Percentiles rank a stretch among this genome's conserved stretches.
Evolutionary conservation across 2,113 vertebrate species (phyloP).

Genomic region (Acrocephalus arundinaceus): DNA sequence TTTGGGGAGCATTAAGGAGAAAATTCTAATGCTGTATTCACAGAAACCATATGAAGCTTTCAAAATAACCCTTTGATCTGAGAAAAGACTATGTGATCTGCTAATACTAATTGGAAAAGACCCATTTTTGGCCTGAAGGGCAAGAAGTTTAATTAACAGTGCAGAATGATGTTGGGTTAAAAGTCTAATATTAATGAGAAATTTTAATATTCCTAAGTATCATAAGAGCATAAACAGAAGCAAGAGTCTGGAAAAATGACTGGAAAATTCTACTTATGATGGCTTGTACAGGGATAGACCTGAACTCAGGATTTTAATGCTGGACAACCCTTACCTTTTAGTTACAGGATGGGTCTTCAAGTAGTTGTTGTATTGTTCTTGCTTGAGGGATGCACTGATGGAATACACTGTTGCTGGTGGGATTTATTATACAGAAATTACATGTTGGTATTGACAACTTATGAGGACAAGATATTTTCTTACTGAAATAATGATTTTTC

Average conservation of each 20-base stretch:
- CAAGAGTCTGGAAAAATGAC: not conserved
- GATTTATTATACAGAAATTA: not conserved
- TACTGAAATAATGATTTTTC: not conserved
- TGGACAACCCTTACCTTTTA: not conserved
- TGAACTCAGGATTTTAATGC: not conserved
- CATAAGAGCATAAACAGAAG: not conserved
- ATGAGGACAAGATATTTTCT: not conserved
- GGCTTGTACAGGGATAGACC: not conserved
- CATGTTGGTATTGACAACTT: not conserved
- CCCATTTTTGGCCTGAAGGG: not conserved
- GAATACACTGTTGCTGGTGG: not conserved
- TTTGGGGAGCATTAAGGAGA: not conserved
- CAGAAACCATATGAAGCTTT: not conserved
- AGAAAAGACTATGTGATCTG: not conserved
- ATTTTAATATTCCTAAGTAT: not conserved
- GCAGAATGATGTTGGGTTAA: not conserved
- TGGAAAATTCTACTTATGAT: not conserved
- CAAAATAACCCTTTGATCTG: not conserved
- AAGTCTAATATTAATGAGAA: not conserved
- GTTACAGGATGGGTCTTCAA: not conserved
- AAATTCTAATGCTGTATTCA: not conserved
- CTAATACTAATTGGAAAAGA: not conserved
- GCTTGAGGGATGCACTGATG: not conserved
- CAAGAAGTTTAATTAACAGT: conserved; percentile 28
- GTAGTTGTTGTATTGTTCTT: not conserved